phyloP scores from a whole-genome alignment of 2,888 invertebrate species.

The Melanchra persicariae region DNA sequence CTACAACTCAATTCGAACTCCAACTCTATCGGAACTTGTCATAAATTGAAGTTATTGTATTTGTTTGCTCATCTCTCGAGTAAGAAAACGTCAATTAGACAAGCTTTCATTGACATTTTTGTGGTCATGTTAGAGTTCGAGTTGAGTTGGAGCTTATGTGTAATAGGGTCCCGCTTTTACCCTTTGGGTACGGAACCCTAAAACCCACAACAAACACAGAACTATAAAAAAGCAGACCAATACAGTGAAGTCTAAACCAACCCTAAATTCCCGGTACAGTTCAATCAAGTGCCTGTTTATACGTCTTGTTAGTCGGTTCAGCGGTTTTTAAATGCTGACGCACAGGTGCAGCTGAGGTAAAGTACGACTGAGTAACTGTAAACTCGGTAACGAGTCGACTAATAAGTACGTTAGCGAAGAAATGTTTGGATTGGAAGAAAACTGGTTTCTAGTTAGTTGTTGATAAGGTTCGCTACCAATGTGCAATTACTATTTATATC shows the following conservation, averaged over 20 bases:
- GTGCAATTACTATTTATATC: not conserved
- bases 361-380: not conserved
- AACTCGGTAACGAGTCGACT: slow-evolving; percentile 37
- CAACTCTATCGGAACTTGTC: no score
- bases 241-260: not conserved
- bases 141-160: no score
- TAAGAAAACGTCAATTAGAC: no score
- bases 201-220: no score
- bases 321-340: slow-evolving; percentile 22
- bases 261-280: slow-evolving; percentile 10
- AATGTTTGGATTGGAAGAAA: not conserved
- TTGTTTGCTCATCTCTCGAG: no score
- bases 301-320: slow-evolving; percentile 43
- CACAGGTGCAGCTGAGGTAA: slow-evolving; percentile 35
- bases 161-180: no score
- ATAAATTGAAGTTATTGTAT: no score
- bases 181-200: no score
- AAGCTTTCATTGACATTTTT: no score
- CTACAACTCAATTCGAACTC: no score
- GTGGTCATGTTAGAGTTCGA: no score
- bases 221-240: not conserved
- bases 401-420: slow-evolving; percentile 11
- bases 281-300: slow-evolving; percentile 41
- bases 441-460: not conserved
- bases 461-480: not conserved